Conservation (phyloP, 53 echinoderm and acorn worm genomes). For the Luidia sarsii region DNA sequence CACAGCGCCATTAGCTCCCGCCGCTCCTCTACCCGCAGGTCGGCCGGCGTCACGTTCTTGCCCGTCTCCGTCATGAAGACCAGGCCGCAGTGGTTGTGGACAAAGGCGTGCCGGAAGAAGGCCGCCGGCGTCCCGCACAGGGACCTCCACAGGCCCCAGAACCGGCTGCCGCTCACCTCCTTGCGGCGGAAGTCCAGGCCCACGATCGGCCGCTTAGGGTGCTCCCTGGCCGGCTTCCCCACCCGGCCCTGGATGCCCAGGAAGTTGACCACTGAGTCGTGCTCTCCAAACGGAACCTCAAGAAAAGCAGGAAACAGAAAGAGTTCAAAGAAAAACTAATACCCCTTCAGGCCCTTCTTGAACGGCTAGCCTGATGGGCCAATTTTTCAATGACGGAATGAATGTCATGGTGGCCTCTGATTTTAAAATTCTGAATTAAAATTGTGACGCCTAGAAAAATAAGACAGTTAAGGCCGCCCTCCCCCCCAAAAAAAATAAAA, state of each 20-base stretch:
- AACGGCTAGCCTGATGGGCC: too few species aligned
- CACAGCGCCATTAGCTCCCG: slow-evolving; percentile 72
- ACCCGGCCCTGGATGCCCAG: slow-evolving; percentile 87
- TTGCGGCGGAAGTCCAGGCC: slow-evolving; percentile 83
- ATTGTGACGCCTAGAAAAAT: too few species aligned
- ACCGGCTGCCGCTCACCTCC: slow-evolving; percentile 94
- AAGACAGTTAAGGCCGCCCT: too few species aligned
- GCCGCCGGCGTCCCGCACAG: slow-evolving; percentile 85
- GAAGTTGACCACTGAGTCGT: slow-evolving; percentile 81
- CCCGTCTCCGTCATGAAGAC: slow-evolving; percentile 90
- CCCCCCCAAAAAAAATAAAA: too few species aligned
- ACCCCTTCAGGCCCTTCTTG: too few species aligned
- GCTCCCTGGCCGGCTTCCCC: slow-evolving; percentile 88
- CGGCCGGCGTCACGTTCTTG: slow-evolving; percentile 90
- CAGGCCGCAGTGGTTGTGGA: slow-evolving; percentile 93
- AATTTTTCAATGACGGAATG: too few species aligned
- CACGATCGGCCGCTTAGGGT: slow-evolving; percentile 84
- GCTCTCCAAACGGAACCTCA: slow-evolving; percentile 98
- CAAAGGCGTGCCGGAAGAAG: slow-evolving; percentile 86
- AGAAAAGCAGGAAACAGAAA: neutral
- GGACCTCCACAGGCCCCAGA: slow-evolving; percentile 90
- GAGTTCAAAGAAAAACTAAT: too few species aligned
- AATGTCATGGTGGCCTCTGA: too few species aligned
- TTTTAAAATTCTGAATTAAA: too few species aligned
- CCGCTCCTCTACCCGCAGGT: slow-evolving; percentile 60